phyloP scores from a whole-genome alignment of 2,888 invertebrate species.

The Beris chalybata region DNA sequence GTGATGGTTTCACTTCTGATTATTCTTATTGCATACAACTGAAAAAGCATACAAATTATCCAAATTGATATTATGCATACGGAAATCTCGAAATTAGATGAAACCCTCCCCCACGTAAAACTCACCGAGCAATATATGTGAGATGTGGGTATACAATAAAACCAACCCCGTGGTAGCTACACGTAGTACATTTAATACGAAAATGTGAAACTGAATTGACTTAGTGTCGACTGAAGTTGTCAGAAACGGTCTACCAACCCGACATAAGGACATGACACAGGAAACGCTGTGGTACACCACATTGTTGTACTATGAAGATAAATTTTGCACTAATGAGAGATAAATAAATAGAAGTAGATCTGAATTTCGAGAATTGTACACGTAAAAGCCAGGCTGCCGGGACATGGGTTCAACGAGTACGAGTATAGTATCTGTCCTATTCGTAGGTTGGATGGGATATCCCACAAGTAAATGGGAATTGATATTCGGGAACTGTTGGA shows the following conservation, averaged over 20 bases:
- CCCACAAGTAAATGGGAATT: slow-evolving; percentile 32
- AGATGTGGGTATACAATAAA: slow-evolving; percentile 12
- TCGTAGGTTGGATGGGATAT: slow-evolving; percentile 11
- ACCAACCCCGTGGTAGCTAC: slow-evolving; percentile 11
- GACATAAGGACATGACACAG: slow-evolving; percentile 26
- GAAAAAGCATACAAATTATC: slow-evolving; percentile 27
- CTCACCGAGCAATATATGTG: background rate
- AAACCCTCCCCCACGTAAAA: slow-evolving; percentile 23
- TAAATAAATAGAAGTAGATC: slow-evolving; percentile 32
- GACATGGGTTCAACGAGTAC: background rate
- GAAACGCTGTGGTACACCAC: slow-evolving; percentile 26
- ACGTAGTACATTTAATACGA: slow-evolving; percentile 6
- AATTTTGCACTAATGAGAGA: slow-evolving; percentile 30
- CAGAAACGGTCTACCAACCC: slow-evolving; percentile 27
- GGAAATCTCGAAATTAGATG: slow-evolving; percentile 30
- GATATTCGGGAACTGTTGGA: slow-evolving; percentile 28
- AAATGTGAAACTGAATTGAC: slow-evolving; percentile 28
- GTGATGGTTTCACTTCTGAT: slow-evolving; percentile 30
- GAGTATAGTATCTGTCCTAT: too few relatives aligned
- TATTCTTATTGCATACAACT: slow-evolving; percentile 20
- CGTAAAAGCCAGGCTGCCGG: background rate
- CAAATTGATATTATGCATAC: slow-evolving; percentile 30
- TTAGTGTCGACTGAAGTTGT: slow-evolving; percentile 28
- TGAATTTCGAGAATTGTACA: slow-evolving; percentile 25
- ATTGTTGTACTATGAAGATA: slow-evolving; percentile 24